Evolutionary conservation across 1,140 invertebrate genomes (phyloP), one percentile per base, ranked within the genome.

Genomic region (Colletes latitarsis): DNA sequence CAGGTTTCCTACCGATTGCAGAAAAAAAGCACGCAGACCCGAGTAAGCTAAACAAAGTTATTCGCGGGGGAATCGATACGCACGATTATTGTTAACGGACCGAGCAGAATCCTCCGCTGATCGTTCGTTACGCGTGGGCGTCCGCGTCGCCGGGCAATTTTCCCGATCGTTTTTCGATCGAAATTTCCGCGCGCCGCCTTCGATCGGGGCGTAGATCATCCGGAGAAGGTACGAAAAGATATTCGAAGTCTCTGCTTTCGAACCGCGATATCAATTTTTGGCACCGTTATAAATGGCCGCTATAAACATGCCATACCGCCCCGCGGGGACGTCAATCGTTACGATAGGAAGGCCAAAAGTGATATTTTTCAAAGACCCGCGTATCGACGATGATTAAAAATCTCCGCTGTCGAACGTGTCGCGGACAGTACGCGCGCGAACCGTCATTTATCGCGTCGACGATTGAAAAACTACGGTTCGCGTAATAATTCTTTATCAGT

Each of bases 1-100:
- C 84, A 85, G 84, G 84, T 85, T 85, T 81, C 79, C 83, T 80
- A 77, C 78, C 82, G 83, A 84, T 84, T 85, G 84, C 78, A 85
- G 70, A 82, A 85, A 84, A 84, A 84, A 77, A 82, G 12, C 72
- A 75, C 77, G 30, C 39, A 49, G 53, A 73, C 19, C 15, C 30
- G 70, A 64, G 39, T 76, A 72, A 82, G 78, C 73, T 85, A 85
- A 85, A 85, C 83, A 85, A 76, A 85, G 83, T 85, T 84, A 85
- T 85, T 85, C 70, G 55, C 79, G 78, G 64, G n/a, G 64, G 72
- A 66, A 78, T 85, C 83, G 83, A 81, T 82, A 67, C 53, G 30
- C 14, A n/a, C 19, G 78, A 75, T 80, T 80, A 1, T 75, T 15
- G 49, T 52, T 14, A 15, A 57, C 17, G 8, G 41, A 49, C 53